phyloP scores from a whole-genome alignment of 2,113 vertebrate species.

The Phalacrocorax brasilianus region DNA sequence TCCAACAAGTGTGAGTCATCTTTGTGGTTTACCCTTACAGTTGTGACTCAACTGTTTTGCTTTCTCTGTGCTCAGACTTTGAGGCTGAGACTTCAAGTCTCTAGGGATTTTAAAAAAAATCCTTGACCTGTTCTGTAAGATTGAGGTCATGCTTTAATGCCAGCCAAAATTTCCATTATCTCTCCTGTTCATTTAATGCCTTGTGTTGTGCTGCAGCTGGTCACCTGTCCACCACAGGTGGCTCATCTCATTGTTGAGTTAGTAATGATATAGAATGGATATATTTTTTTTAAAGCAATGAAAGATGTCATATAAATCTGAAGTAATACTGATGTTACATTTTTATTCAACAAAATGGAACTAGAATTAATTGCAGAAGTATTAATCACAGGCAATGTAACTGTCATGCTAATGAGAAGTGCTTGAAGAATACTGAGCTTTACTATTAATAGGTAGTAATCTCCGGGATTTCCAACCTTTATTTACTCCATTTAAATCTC shows the following conservation, averaged over 20 bases:
- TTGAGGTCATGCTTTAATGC: not conserved
- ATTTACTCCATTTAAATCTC: not conserved
- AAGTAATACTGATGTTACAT: not conserved
- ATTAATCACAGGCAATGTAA: conserved; percentile 1
- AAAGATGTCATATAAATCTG: not conserved
- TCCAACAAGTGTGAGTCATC: not conserved
- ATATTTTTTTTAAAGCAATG: not conserved
- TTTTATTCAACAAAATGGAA: not conserved
- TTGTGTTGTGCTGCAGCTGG: not conserved
- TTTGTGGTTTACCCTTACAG: not conserved
- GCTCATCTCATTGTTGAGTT: not conserved
- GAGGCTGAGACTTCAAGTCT: not conserved
- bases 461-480: not conserved
- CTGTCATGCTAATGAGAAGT: not conserved
- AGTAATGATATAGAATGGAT: not conserved
- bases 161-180: not conserved
- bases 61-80: not conserved
- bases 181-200: not conserved
- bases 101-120: not conserved
- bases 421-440: not conserved
- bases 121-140: not conserved
- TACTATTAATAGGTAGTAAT: not conserved
- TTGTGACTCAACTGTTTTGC: not conserved
- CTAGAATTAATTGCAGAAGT: not conserved
- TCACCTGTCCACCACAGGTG: not conserved